Base-by-base conservation (phyloP, 2,888 invertebrate genomes). In the Leptopterna dolabrata region DNA sequence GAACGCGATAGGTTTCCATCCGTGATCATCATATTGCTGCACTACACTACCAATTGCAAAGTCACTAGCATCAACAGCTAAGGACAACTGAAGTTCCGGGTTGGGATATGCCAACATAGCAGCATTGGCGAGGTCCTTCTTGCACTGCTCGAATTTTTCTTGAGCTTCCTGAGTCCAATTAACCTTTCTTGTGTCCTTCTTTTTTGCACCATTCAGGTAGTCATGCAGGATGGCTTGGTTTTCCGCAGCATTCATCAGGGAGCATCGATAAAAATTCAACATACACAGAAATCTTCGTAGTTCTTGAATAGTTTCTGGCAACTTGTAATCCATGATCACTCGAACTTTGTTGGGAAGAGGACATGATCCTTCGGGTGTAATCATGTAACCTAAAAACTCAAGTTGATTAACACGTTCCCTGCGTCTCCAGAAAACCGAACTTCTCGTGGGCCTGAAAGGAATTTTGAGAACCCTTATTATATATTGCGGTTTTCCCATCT, bases 201-300 rank as follows among this genome's bases (percentile, higher is more conserved):
- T 47, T 1, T 13, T 47, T 16, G 47, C 47, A 1, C 47, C 47
- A 7, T 47, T 47, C 30, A 47, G 13, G 24, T 55, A 63, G 16
- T 87, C 87, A 27, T 80, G 43, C 11, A 90, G 45, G 7, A 76
- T 63, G 36, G 87, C 86, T 45, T 84, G 91, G 11, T 73, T 14
- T 73, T 76, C 55, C n/a, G 51, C 47, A 14, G 47, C 47, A 47
- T 47, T 47, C 16, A 2, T 88, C 85, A 92, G 88, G 88, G 90
- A 92, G 11, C 91, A 85, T 2, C 92, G 86, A 63, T 91, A 91
- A 89, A 91, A 91, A 47, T 91, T 92, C 0, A 91, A 16, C 90
- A 91, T 91, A 0, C 91, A 91, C 0, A 92, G 70, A 88, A 91
- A 91, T 7, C 89, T 87, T 6, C 90, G 87, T 47, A 83, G 0